Evolutionary conservation across 2,797 vertebrate species (phyloP).

Genomic region (Hemibagrus guttatus): DNA sequence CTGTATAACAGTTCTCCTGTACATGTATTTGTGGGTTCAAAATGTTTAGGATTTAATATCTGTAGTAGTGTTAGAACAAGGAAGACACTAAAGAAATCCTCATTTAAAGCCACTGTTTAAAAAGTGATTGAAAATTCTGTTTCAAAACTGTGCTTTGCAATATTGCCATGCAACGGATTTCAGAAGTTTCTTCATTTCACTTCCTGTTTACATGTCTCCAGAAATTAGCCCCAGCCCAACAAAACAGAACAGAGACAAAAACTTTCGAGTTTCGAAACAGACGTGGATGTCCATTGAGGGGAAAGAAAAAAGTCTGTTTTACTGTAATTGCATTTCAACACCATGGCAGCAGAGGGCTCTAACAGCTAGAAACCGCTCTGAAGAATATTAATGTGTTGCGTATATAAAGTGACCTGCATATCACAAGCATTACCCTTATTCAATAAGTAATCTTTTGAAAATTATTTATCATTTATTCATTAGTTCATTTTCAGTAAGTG

Average conservation of each 20-base stretch:
- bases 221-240: neutral
- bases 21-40: neutral
- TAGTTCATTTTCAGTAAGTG: neutral
- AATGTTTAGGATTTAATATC: neutral
- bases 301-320: neutral
- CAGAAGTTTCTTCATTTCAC: neutral
- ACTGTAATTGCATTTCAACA: neutral
- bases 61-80: neutral
- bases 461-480: neutral
- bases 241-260: neutral
- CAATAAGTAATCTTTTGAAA: no score
- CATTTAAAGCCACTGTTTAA: neutral
- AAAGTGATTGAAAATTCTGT: neutral
- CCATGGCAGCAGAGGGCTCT: neutral
- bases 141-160: neutral
- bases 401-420: neutral
- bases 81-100: neutral
- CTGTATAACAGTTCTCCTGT: neutral
- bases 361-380: neutral
- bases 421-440: neutral
- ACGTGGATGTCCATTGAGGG: neutral
- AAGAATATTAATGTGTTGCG: neutral
- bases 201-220: neutral
- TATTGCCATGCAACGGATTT: neutral
- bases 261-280: neutral